Evolutionary conservation across 2,797 vertebrate genomes (phyloP), one percentile per base, ranked within the genome.

Genomic region (Melanotaenia boesemani): DNA sequence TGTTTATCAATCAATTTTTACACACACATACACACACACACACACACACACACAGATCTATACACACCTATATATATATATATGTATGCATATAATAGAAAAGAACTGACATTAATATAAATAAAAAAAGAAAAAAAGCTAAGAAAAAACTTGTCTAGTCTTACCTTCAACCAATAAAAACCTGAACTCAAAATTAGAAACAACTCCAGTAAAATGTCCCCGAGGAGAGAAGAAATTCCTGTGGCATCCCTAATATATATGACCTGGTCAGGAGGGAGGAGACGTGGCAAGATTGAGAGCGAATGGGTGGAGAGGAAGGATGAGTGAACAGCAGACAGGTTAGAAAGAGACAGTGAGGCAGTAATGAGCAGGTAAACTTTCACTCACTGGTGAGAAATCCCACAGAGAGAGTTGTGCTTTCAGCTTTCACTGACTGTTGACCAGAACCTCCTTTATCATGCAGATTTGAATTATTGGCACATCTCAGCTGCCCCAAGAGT

Each of bases 241-340:
- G 30, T 32, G 76, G 69, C 64, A 64, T 77, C 69, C 58, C 63
- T 34, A 62, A 81, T 92, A 92, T 93, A 92, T 88, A 89, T 77
- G 80, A 73, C 41, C 85, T 63, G 54, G 79, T 60, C 68, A 52
- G 6, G 85, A 82, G 86, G 93, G 93, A 83, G 83, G 92, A 83
- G 82, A 72, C 71, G 11, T 50, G 58, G 52, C 80, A 8, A 63
- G 64, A 34, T 52, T 69, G 63, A 34, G 74, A 66, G 65, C 77
- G 69, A 83, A 73, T 55, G 67, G 86, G 69, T 70, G 76, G 84
- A 82, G 79, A 71, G 57, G 75, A 64, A 74, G 69, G 68, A 74
- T 30, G 66, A 50, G 32, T 57, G 82, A 63, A 15, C 22, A 70
- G 81, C 22, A 41, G 64, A 74, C 85, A 84, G 89, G 89, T 86